Evolutionary conservation across 2,888 invertebrate species (phyloP), one percentile per base, ranked within the genome.

Genomic region (Dastarcus helophoroides): DNA sequence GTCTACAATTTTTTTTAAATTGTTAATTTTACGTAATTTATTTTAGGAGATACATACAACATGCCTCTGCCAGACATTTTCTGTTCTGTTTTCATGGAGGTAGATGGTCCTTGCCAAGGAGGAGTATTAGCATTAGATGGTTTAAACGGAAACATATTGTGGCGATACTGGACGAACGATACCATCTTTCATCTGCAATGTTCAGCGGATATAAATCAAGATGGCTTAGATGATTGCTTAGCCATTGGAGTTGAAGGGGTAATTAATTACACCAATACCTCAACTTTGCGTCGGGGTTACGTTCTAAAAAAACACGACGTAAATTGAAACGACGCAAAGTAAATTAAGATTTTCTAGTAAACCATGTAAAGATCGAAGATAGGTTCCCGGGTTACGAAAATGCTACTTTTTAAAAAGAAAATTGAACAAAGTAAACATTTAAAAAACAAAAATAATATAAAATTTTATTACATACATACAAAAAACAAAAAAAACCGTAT

Each of bases 111-210:
- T 1, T 86, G 85, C 52, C 69, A 76, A 39, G 85, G 84, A 3
- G 84, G 85, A 4, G 65, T 83, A 6, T 60, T 83, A 40, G 82
- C 81, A 0, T 51, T 85, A n/a, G 74, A 84, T 54, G 86, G 85
- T 1, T 54, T 50, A 13, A 75, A 68, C 22, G 86, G 86, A 2
- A 61, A 67, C 16, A 68, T 73, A n/a, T 46, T 84, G 8, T 86
- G 85, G 85, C 71, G 73, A 22, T 70, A 73, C 40, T 82, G 81
- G 73, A 67, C 76, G 4, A 64, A 71, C 19, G 78, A 81, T 43
- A 76, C 80, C 41, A 69, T 85, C 10, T 82, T 78, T 54, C 75
- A 75, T 1, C 50, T 85, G 14, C 76, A 79, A 45, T 86, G 86
- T 54, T 68, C 69, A 10, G 63, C 67, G 9, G 85, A 86, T 55